Conservation (phyloP, 2,797 vertebrate species). For the Malurus leucopterus region DNA sequence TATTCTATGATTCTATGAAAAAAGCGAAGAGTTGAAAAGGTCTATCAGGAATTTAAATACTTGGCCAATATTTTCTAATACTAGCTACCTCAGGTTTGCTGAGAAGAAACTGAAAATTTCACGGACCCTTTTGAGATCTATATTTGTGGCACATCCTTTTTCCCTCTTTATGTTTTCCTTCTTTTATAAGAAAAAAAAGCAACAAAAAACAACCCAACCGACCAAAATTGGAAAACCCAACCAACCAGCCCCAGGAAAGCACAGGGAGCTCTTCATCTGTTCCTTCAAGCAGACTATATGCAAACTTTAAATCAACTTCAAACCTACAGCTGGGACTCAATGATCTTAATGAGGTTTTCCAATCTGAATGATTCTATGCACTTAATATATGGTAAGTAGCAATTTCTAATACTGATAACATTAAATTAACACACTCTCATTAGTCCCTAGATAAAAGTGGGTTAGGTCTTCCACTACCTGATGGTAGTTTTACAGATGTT, state of each 20-base stretch:
- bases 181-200: neutral
- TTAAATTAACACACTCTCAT: neutral
- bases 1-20: neutral
- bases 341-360: neutral
- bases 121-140: neutral
- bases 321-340: neutral
- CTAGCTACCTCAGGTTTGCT: neutral
- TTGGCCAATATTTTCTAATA: neutral
- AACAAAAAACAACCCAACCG: neutral
- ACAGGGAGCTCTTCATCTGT: neutral
- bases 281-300: neutral
- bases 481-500: neutral
- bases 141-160: neutral
- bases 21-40: neutral
- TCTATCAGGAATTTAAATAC: neutral
- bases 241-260: neutral
- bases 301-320: neutral
- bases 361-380: neutral
- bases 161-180: neutral
- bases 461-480: neutral
- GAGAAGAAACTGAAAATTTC: neutral
- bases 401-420: neutral
- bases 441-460: neutral
- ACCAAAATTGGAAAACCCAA: neutral
- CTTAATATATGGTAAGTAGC: neutral